Conservation (phyloP, 2,888 invertebrate species). For the Lepas anatifera region DNA sequence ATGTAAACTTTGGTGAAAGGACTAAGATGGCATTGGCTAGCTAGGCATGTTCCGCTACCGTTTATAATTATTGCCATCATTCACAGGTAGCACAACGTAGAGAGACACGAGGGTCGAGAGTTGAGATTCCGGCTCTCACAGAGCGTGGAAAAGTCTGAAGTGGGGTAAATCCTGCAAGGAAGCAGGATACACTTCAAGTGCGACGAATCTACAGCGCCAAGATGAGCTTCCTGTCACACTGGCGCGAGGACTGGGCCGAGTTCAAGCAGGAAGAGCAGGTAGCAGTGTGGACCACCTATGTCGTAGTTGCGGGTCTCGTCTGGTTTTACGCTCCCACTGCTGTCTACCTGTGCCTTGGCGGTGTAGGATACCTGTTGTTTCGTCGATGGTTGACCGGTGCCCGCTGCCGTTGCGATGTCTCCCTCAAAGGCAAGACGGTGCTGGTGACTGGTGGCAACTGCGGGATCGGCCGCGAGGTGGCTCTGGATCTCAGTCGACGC, state of each 20-base stretch:
- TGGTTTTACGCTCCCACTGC: neutral
- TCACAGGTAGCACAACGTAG: no score
- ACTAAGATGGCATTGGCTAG: no score
- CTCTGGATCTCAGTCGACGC: conserved; percentile 27
- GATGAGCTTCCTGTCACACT: neutral
- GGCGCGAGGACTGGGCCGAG: neutral
- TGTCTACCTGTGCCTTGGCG: neutral
- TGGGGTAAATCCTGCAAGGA: no score
- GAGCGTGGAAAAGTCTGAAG: no score
- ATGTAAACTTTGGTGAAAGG: no score
- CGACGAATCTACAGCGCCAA: no score
- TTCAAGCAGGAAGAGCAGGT: neutral
- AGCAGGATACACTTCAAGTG: no score
- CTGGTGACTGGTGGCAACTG: conserved; percentile 79
- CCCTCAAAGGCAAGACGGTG: conserved; percentile 75
- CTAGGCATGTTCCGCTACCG: no score
- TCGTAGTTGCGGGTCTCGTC: neutral
- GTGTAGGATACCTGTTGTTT: neutral
- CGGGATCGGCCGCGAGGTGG: conserved; percentile 35
- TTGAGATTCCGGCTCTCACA: no score
- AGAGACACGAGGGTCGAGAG: no score
- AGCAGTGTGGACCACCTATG: neutral
- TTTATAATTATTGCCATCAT: no score
- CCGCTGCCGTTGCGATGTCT: conserved; percentile 42
- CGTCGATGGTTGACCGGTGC: conserved; percentile 26